Base-by-base conservation (phyloP, 1,140 invertebrate species). In the Danaus plexippus region DNA sequence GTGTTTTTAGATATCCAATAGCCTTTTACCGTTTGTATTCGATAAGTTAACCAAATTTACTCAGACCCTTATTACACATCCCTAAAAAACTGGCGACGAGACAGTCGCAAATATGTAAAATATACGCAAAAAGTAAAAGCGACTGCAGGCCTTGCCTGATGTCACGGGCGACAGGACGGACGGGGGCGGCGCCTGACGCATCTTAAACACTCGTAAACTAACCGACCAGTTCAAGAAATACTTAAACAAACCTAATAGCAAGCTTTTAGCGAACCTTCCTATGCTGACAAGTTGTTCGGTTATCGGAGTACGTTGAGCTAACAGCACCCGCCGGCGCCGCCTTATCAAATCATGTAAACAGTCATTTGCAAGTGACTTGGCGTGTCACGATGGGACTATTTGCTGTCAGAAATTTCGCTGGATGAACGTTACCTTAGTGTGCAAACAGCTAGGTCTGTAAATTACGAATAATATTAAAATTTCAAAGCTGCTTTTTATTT, bases 41-140 rank as follows among this genome's bases (percentile, higher is more conserved):
- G 75, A 80, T 79, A 82, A 80, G 75, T 72, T 73, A 72, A 70
- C 57, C 60, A 71, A 79, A 75, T 76, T 78, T 81, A 57, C 70
- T 61, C 67, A 66, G 64, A 67, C 57, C 75, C 76, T 80, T 79
- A 84, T 84, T 84, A 84, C 67, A 86, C 75, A 81, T 61, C 59
- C 43, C 61, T 64, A 81, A 86, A 85, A 85, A 85, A 79, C 72
- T 73, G 81, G 80, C 80, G 81, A 80, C 83, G 80, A 77, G 80
- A 78, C 83, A 82, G 78, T 82, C 78, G 76, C 80, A 80, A 82
- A 86, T 82, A 84, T 77, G 74, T 74, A 76, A 71, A 75, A 78
- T 75, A 69, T 71, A 73, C 64, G 77, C 77, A 86, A 86, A 84
- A 86, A 81, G 74, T 75, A 66, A 71, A 70, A 73, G 63, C 64